These are phyloP conservation scores for Diabrotica virgifera DNA, from an alignment of 1,140 invertebrate species.

Conservation along the genomic window DNA sequence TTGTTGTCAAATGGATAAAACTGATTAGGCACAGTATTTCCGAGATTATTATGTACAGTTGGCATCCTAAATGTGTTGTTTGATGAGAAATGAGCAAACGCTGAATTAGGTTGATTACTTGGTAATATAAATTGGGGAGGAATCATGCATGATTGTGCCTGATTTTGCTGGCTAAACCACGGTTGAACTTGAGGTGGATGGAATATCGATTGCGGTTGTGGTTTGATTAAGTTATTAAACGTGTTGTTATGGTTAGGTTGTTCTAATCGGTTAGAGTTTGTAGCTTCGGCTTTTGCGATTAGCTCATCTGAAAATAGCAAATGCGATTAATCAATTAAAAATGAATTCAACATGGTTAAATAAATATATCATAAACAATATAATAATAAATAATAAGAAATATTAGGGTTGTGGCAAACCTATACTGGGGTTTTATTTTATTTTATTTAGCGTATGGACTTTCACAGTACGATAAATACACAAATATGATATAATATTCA, in stretches of 20 bases:
- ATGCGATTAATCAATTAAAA: not conserved
- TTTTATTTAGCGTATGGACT: too few relatives aligned
- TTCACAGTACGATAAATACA: too few relatives aligned
- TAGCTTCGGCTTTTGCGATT: slow-evolving; percentile 6
- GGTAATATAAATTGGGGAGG: slow-evolving; percentile 4
- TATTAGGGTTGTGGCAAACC: too few relatives aligned
- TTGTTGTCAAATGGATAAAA: not conserved
- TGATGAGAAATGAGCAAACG: slow-evolving; percentile 19
- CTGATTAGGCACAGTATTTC: too few relatives aligned
- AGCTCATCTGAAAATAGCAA: not conserved
- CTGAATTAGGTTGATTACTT: slow-evolving; percentile 21
- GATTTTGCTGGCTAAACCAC: slow-evolving; percentile 5
- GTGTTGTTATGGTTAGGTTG: too few relatives aligned
- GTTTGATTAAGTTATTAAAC: slow-evolving; percentile 7
- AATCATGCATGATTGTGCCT: not conserved
- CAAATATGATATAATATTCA: too few relatives aligned
- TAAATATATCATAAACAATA: too few relatives aligned
- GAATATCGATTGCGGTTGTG: not conserved
- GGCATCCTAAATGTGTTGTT: not conserved
- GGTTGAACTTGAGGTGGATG: not conserved
- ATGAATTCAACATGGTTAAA: too few relatives aligned
- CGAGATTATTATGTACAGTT: not conserved
- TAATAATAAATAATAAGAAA: too few relatives aligned
- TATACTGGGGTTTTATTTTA: too few relatives aligned
- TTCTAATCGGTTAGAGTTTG: not conserved